phyloP scores from a whole-genome alignment of 2,113 vertebrate genomes.

The Pardalotus punctatus region DNA sequence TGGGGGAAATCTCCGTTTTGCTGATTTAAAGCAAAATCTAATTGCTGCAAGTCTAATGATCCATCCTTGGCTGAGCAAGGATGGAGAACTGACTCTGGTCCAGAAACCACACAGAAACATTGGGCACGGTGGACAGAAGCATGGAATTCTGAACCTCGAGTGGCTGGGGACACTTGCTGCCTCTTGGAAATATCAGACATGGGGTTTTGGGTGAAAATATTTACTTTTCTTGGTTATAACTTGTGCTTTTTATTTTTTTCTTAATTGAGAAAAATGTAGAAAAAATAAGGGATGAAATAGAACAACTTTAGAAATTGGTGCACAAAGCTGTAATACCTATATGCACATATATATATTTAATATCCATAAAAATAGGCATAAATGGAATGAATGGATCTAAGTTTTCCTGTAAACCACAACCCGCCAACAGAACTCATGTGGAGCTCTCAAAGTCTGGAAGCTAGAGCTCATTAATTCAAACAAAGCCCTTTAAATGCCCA shows the following conservation, averaged over 20 bases:
- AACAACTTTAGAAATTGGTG: background rate
- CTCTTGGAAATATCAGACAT: background rate
- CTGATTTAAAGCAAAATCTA: conserved; percentile 25
- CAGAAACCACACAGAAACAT: background rate
- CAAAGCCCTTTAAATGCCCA: background rate
- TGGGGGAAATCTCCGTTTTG: conserved; percentile 5
- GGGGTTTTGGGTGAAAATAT: background rate
- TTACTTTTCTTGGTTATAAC: background rate
- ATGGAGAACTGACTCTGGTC: background rate
- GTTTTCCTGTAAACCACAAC: background rate
- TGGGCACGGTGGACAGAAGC: background rate
- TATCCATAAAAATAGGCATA: background rate
- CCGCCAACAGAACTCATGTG: background rate
- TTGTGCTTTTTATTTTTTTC: background rate
- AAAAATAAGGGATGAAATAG: background rate
- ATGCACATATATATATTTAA: background rate
- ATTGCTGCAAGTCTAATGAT: background rate
- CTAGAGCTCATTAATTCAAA: background rate
- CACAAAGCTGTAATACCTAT: background rate
- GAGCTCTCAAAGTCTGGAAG: background rate
- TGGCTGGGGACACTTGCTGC: background rate
- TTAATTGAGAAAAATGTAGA: background rate
- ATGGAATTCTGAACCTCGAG: background rate
- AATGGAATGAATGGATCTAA: no score
- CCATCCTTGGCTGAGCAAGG: background rate